phyloP scores from a whole-genome alignment of 2,797 vertebrate genomes.

The Gephyroberyx darwinii region DNA sequence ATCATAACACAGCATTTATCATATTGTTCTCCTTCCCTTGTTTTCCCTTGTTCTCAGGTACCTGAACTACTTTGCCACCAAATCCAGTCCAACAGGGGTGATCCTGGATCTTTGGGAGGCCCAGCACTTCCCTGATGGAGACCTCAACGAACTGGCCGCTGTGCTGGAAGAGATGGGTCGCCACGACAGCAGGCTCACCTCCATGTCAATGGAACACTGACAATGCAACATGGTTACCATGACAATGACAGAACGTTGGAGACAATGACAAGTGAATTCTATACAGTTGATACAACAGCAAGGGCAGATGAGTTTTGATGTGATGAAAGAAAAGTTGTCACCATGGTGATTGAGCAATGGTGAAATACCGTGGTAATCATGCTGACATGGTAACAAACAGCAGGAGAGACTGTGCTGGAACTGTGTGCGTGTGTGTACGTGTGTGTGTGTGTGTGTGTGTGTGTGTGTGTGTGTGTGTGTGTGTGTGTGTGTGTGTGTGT shows the following conservation, averaged over 20 bases:
- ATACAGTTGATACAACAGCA: conserved; percentile 38
- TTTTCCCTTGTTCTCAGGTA: conserved; percentile 81
- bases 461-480: background rate
- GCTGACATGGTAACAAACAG: conserved; percentile 34
- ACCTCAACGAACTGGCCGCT: conserved; percentile 92
- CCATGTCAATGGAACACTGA: conserved; percentile 92
- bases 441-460: conserved; percentile 40
- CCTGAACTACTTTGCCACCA: conserved; percentile 98
- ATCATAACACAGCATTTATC: background rate
- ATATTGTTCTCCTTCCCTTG: background rate
- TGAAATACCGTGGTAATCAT: conserved; percentile 48
- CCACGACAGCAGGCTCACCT: conserved; percentile 86
- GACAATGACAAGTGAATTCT: conserved; percentile 53
- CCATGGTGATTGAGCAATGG: conserved; percentile 48
- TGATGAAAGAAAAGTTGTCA: conserved; percentile 40
- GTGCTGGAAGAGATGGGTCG: conserved; percentile 98
- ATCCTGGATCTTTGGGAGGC: conserved; percentile 99
- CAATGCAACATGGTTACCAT: conserved; percentile 31
- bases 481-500: conserved; percentile 12
- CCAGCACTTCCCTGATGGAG: conserved; percentile 97
- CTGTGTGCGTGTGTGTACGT: conserved; percentile 46
- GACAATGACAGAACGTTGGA: conserved; percentile 50
- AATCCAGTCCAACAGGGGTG: conserved; percentile 96
- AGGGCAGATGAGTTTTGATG: conserved; percentile 38
- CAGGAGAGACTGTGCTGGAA: conserved; percentile 7